Conservation (phyloP, 2,888 invertebrate species). For the Odontocolon sp. region DNA sequence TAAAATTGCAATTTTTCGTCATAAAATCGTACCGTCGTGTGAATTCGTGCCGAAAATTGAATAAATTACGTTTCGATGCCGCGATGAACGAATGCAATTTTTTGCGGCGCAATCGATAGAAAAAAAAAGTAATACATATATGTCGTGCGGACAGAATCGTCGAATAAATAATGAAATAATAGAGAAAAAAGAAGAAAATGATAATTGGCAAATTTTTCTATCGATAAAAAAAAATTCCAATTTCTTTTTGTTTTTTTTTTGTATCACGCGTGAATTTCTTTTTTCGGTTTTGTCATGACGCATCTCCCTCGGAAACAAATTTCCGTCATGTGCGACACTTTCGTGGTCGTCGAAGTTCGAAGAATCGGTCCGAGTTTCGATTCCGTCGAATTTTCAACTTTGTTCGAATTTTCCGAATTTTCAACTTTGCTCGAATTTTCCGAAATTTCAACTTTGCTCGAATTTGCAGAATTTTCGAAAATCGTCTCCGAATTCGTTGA, state of each 20-base stretch:
- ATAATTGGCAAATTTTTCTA: neutral
- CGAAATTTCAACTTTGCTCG: neutral
- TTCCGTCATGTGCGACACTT: slow-evolving; percentile 92
- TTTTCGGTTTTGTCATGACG: slow-evolving; percentile 83
- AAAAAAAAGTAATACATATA: too few relatives aligned
- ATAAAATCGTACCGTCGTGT: slow-evolving; percentile 20
- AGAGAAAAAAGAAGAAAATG: neutral
- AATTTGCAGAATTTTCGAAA: slow-evolving; percentile 10
- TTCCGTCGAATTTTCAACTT: slow-evolving; percentile 45
- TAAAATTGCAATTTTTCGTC: slow-evolving; percentile 30
- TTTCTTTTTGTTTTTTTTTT: too few relatives aligned
- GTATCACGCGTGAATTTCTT: slow-evolving; percentile 72
- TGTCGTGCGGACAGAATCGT: slow-evolving; percentile 18
- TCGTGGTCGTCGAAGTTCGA: slow-evolving; percentile 90
- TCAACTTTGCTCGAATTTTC: slow-evolving; percentile 28
- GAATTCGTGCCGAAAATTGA: slow-evolving; percentile 45
- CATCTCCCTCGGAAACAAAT: slow-evolving; percentile 94
- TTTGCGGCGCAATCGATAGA: neutral
- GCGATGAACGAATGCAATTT: slow-evolving; percentile 41
- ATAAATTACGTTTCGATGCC: slow-evolving; percentile 17
- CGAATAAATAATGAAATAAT: slow-evolving; percentile 55
- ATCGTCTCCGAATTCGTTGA: neutral
- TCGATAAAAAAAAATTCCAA: neutral
- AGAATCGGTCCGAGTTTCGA: slow-evolving; percentile 82
- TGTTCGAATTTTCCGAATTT: slow-evolving; percentile 55